Percentiles rank a stretch among this genome's conserved stretches.
Evolutionary conservation across 2,888 invertebrate genomes (phyloP).

Genomic region (Autographa gamma): DNA sequence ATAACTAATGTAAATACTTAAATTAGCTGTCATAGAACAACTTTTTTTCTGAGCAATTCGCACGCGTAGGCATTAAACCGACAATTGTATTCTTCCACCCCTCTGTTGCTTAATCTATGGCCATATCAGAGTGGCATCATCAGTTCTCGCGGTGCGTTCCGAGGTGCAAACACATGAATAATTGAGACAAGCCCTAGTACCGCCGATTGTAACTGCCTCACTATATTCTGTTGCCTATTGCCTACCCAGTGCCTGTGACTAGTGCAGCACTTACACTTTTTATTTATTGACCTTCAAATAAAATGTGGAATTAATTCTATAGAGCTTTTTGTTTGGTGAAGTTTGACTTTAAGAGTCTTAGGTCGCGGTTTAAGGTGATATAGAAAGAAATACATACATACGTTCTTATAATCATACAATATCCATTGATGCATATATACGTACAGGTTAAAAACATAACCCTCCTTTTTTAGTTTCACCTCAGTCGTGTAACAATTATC

Average conservation of each 20-base stretch:
- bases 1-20: not conserved
- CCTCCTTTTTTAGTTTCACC: too few species aligned
- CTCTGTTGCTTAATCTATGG: conserved; percentile 47
- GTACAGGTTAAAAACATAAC: too few species aligned
- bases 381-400: too few species aligned
- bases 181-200: conserved; percentile 62
- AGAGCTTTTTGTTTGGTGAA: not conserved
- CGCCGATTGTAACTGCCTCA: conserved; percentile 12
- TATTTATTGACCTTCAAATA: not conserved
- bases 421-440: too few species aligned
- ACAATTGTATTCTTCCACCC: not conserved
- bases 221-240: conserved; percentile 10
- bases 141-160: conserved; percentile 50
- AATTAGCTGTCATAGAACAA: not conserved
- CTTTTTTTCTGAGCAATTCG: not conserved
- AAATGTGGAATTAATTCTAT: conserved; percentile 22
- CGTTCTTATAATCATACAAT: too few species aligned
- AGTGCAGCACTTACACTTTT: conserved; percentile 13
- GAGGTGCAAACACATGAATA: conserved; percentile 75
- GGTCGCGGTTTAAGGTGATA: too few species aligned
- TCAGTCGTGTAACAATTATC: too few species aligned
- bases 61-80: not conserved
- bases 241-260: not conserved
- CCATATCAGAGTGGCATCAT: conserved; percentile 61
- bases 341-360: too few species aligned